Evolutionary conservation across 2,888 invertebrate species (phyloP), one percentile per base, ranked within the genome.

Genomic region (Drosophila formosana): DNA sequence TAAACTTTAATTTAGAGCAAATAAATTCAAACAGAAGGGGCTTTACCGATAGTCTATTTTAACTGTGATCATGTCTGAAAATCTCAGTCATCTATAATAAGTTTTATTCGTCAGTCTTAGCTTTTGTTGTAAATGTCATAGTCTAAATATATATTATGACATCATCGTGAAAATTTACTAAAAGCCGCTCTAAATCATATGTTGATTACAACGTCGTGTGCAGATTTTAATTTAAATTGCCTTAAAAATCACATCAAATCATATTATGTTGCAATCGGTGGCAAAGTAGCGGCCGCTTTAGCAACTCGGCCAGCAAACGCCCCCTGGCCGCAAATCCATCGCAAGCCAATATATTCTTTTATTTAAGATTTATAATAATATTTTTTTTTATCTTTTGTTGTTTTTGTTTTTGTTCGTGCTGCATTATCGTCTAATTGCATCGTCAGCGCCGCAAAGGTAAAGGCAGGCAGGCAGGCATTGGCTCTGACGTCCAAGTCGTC

Each of bases 351-450:
- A 74, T 57, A 65, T 60, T 49, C 25, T 39, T 52, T 41, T 49
- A 32, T 51, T 50, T 51, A 28, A 60, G 50, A 30, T 56, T 41
- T 46, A 55, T 39, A 62, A 41, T 43, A 18, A 28, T 57, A 28
- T 46, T 49, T 37, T 52, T 71, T 53, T 63, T 3, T 5, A 37
- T 37, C 37, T 62, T 70, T 37, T 66, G 50, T 66, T 52, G 23
- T 26, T 28, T 49, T 25, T 30, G 11, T 53, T 58, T 55, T 58
- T 51, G 52, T 46, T 64, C 50, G 68, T 28, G 67, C 43, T 66
- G 73, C 83, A 88, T 86, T 84, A 83, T 83, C 83, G 78, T 72
- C 88, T 83, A 83, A 83, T 88, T 83, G 83, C 83, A 83, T 84
- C 88, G 88, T 70, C 82, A 66, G 61, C 63, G 64, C 50, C 56